Conservation (phyloP, 2,888 invertebrate species). For the Arenicola marina region DNA sequence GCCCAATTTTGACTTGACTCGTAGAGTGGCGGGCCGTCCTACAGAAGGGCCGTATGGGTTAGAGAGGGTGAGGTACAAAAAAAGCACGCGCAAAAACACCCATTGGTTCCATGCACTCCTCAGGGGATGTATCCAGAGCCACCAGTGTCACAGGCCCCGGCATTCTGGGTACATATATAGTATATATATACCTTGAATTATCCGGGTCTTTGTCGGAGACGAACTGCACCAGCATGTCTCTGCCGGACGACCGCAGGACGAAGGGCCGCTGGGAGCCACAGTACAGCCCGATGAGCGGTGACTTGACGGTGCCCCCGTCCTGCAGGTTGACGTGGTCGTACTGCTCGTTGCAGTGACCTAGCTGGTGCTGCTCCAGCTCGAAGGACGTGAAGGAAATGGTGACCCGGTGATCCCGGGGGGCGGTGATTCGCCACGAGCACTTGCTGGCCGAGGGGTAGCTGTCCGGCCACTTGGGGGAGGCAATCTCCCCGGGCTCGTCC, state of each 20-base stretch:
- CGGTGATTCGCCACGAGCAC: slow-evolving; percentile 48
- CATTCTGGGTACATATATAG: too few relatives aligned
- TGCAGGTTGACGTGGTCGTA: slow-evolving; percentile 21
- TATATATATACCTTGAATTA: too few relatives aligned
- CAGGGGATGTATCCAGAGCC: too few relatives aligned
- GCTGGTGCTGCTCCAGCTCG: slow-evolving; percentile 45
- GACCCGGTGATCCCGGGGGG: slow-evolving; percentile 40
- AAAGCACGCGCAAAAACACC: too few relatives aligned
- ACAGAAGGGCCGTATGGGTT: too few relatives aligned
- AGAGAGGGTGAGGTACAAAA: too few relatives aligned
- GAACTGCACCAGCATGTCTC: slow-evolving; percentile 44
- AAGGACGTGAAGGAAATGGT: slow-evolving; percentile 44
- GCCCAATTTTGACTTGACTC: too few relatives aligned
- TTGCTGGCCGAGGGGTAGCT: slow-evolving; percentile 41
- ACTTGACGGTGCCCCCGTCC: slow-evolving; percentile 27
- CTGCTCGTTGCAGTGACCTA: slow-evolving; percentile 30
- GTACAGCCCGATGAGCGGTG: slow-evolving; percentile 29
- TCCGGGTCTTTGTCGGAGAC: slow-evolving; percentile 44
- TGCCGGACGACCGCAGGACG: slow-evolving; percentile 19
- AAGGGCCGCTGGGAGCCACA: slow-evolving; percentile 29
- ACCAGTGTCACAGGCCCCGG: too few relatives aligned
- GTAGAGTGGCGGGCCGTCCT: too few relatives aligned
- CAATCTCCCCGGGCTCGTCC: slow-evolving; percentile 48
- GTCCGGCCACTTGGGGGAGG: slow-evolving; percentile 53
- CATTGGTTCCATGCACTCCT: too few relatives aligned